Conservation (phyloP, 2,888 invertebrate species). For the Leucoptera coffeella region DNA sequence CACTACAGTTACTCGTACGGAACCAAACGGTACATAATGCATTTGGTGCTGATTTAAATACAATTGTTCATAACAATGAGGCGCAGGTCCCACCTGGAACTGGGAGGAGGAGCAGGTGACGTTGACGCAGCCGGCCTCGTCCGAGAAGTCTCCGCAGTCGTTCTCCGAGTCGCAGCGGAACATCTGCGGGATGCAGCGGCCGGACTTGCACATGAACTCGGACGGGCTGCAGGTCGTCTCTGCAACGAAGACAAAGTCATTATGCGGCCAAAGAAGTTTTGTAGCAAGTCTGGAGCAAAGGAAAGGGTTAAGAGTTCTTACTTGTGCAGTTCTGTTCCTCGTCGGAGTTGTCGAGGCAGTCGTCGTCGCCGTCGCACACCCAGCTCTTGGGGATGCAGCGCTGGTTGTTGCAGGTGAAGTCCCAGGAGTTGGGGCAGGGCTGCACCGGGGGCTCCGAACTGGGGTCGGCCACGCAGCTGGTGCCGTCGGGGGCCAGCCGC, state of each 20-base stretch:
- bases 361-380: conserved; percentile 95
- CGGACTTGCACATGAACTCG: conserved; percentile 91
- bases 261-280: no score
- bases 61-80: no score
- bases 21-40: no score
- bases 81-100: conserved; percentile 53
- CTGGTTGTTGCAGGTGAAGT: conserved; percentile 91
- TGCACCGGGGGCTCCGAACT: conserved; percentile 80
- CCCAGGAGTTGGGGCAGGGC: conserved; percentile 86
- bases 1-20: no score
- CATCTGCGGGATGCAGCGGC: conserved; percentile 86
- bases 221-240: conserved; percentile 85
- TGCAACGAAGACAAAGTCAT: conserved; percentile 19
- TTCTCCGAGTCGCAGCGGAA: conserved; percentile 94
- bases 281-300: no score
- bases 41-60: no score
- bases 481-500: conserved; percentile 63
- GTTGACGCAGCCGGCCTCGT: conserved; percentile 88
- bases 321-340: conserved; percentile 93
- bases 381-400: conserved; percentile 88
- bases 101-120: conserved; percentile 88
- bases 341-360: conserved; percentile 92
- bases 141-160: conserved; percentile 93
- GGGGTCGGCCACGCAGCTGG: conserved; percentile 72
- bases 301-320: no score